Base-by-base conservation (phyloP, 2,113 vertebrate species). In the Prunella fulvescens region DNA sequence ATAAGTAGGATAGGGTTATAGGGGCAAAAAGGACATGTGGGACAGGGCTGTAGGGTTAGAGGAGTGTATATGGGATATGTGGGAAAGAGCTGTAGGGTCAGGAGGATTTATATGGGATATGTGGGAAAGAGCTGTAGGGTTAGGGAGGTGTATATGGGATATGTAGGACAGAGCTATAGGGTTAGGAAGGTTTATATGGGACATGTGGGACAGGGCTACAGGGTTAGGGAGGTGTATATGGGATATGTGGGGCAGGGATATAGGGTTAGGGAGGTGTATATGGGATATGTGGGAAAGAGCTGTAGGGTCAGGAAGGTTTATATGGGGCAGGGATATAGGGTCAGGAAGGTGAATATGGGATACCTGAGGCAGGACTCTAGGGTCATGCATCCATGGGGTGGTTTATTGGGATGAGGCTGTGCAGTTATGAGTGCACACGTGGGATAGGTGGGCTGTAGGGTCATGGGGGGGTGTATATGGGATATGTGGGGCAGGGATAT, bases 131-230 rank as follows among this genome's bases (percentile, higher is more conserved):
- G 10, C 13, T 72, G 4, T n/a, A 13, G 39, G 33, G 26, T 40
- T 10, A 54, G 8, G 25, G 6, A 9, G 3, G 26, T 33, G 12
- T 35, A 2, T 37, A 48, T 19, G 12, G 12, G 11, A 4, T 14
- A 17, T 4, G 13, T 20, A 23, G 31, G 8, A 1, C 5, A 54
- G 12, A 3, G 31, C 3, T 57, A 4, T 17, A n/a, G 24, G 24
- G 10, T 64, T 16, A 35, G 5, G 9, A 0, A 10, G 6, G 6
- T 14, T 0, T 8, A 8, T 5, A 6, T 35, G 5, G 11, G 14
- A 4, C 8, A 31, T 6, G 10, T 31, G 7, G 20, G 40, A 8
- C 1, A 51, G 22, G 1, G 2, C 1, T 53, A 5, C 10, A 39
- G 15, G 4, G 6, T 26, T 4, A 31, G 8, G 2, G 1, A 3